Base-by-base conservation (phyloP, 2,888 invertebrate genomes). In the Lithosia quadra region DNA sequence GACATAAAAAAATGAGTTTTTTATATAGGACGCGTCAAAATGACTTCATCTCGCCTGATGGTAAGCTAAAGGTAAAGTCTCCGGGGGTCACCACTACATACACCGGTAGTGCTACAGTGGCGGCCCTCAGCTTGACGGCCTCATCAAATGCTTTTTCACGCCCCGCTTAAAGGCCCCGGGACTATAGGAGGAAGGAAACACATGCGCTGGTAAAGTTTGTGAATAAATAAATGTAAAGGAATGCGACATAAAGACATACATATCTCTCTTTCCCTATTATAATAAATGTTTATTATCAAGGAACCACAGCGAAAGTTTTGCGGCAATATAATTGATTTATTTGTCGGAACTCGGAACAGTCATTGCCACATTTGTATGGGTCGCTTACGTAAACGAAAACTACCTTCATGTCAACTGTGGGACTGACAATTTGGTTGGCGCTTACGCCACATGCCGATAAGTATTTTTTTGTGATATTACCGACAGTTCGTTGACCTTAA, bases 261-360 rank as follows among this genome's bases (percentile, higher is more conserved):
- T 13, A 15, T 22, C 22, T 8, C 15, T 60, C 60, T 39, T 9
- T 58, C n/a, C 15, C 33, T 28, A 28, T 4, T 5, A 36, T 13
- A 39, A 8, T 36, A 18, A n/a, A 22, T 60, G 21, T 39, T 15
- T 22, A 39, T 18, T 60, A 28, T 15, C 18, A 24, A 60, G 65
- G 58, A 49, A 65, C 11, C 36, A 28, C 36, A 60, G 60, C 60
- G 60, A 60, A 60, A 60, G 60, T 49, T 22, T 33, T 36, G 61
- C 36, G 49, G 15, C 22, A 15, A 10, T 60, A 36, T 36, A 60
- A 60, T 60, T 60, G 36, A 60, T 60, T 39, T 60, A 39, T 60
- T 60, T 60, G 39, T 60, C 7, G 60, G 60, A 39, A 60, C 28
- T 28, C 28, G 28, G 28, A 28, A 28, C 28, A 28, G 28, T 28